Base-by-base conservation (phyloP, 2,888 invertebrate genomes). In the Heteropelma amictum region DNA sequence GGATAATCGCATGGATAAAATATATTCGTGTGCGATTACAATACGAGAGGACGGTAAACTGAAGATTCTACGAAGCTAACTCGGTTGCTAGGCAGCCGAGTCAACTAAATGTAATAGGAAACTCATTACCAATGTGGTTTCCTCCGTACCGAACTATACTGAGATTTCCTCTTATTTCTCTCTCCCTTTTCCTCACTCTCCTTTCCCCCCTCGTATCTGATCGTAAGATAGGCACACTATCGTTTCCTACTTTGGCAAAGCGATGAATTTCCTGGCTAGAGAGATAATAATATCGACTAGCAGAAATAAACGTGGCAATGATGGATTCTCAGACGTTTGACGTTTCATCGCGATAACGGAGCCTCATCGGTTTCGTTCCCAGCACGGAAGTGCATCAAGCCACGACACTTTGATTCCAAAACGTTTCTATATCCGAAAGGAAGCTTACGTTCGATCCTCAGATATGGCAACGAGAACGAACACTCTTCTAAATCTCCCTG, bases 31-130 rank as follows among this genome's bases (percentile, higher is more conserved):
- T n/a, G n/a, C n/a, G n/a, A n/a, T n/a, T n/a, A n/a, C n/a, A n/a
- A n/a, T n/a, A n/a, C n/a, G n/a, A n/a, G n/a, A n/a, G n/a, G n/a
- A n/a, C n/a, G n/a, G n/a, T n/a, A n/a, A n/a, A n/a, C n/a, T n/a
- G n/a, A n/a, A n/a, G n/a, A n/a, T n/a, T n/a, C n/a, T n/a, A n/a
- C n/a, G n/a, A 84, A 85, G 83, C 83, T 83, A 80, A 79, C 77
- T 60, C 38, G 76, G 85, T 87, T 81, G 82, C 81, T 82, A 63
- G 80, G 86, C 82, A 82, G 84, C 86, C 71, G 26, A 71, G 75
- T 80, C 82, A 80, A 84, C 83, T 80, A 86, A 87, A 87, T 87
- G 87, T 87, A 88, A 87, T 88, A 87, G 86, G 84, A 87, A 87
- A 87, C 86, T 87, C 87, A 87, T 88, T 87, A 87, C 84, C 84